These are phyloP conservation scores for Arizona elegans DNA, from an alignment of 2,113 vertebrate species.

Conservation along the genomic window DNA sequence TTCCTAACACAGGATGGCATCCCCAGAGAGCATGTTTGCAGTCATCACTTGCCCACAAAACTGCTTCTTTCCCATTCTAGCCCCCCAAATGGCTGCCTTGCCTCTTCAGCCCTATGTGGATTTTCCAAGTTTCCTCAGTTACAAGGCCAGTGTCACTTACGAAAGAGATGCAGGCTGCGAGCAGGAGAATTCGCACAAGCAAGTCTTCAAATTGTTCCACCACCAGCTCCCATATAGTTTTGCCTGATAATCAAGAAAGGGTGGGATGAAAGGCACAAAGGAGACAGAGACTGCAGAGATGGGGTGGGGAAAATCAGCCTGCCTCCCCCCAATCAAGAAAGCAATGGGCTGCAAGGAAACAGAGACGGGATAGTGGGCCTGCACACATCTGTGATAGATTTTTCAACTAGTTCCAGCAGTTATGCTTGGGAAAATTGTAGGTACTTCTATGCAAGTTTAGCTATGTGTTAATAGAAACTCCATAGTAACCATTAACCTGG, in stretches of 20 bases:
- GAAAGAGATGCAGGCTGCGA: constrained; percentile 90
- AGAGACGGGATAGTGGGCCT: neutral
- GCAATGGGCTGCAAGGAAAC: neutral
- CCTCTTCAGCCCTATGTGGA: neutral
- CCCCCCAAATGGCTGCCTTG: neutral
- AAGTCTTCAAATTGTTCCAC: constrained; percentile 90
- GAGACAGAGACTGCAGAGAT: neutral
- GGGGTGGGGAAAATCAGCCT: no score
- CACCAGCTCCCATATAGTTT: constrained; percentile 87
- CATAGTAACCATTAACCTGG: neutral
- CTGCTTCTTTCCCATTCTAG: neutral
- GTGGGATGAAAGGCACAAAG: constrained; percentile 21
- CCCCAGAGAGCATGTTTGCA: neutral
- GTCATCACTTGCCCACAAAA: neutral
- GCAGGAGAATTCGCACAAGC: constrained; percentile 84
- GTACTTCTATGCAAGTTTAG: neutral
- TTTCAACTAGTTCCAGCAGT: constrained; percentile 10
- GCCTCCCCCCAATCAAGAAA: neutral
- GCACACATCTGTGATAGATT: neutral
- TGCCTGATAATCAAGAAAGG: constrained; percentile 68
- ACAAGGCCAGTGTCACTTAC: constrained; percentile 46
- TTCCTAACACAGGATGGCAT: neutral
- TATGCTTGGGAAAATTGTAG: neutral
- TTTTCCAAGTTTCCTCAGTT: neutral
- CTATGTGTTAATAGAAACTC: neutral